Base-by-base conservation (phyloP, 37 sponge, comb jelly and placozoan species). In the Geodia barretti region DNA sequence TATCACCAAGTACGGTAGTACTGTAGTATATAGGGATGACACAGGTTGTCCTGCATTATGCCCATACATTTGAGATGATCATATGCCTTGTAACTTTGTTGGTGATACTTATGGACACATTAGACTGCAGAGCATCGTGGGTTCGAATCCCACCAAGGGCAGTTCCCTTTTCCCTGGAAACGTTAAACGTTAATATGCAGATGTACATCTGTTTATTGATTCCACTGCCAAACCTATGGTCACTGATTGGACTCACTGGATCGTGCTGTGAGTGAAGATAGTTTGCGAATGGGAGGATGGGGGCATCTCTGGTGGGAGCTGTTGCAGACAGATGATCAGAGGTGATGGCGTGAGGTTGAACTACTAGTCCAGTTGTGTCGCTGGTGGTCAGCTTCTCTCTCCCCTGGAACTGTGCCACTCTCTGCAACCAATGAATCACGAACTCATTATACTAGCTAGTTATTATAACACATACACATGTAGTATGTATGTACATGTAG, bases 231-330 rank as follows among this genome's bases (percentile, higher is more conserved):
- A 47, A 17, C 11, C 54, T 17, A 47, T 47, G n/a, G n/a, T n/a
- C n/a, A n/a, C n/a, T n/a, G n/a, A n/a, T n/a, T n/a, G n/a, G n/a
- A 11, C 77, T 79, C 35, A 72, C 79, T 30, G 64, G 64, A 21
- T 78, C 86, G 71, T 79, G 40, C 34, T 72, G 54, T 32, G 72
- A 76, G 28, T 54, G 62, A 25, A 84, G 35, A 32, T 84, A 84
- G 54, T 41, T 30, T 0, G 84, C 29, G 54, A 29, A 84, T 31
- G 59, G 26, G 1, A 77, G 74, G 4, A 62, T 28, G 17, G 74
- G 31, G 24, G 29, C 25, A 35, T 58, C 28, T 21, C 26, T 54
- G 9, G 42, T 1, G 59, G 41, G 42, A 1, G 29, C 68, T 47
- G 70, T 64, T 33, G 29, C 31, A 1, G 59, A 62, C 28, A 41